Conservation (phyloP, 2,797 vertebrate species). For the Schizothorax lantsangensis region DNA sequence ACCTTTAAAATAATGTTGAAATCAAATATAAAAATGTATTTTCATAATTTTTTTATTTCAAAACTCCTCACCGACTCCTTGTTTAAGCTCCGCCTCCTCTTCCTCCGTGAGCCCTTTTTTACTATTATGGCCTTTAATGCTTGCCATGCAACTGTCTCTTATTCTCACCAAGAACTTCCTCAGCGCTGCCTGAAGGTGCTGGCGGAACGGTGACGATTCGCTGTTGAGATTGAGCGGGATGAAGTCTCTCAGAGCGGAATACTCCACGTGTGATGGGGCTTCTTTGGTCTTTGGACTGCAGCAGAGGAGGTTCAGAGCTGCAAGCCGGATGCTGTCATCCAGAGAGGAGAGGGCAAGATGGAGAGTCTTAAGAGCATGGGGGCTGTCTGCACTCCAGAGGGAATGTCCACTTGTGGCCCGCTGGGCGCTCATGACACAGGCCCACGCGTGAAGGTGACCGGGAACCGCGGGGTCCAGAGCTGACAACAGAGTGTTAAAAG, state of each 20-base stretch:
- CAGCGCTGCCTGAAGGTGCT: constrained; percentile 84
- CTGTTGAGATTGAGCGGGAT: constrained; percentile 87
- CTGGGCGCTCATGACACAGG: constrained; percentile 79
- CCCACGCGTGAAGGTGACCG: constrained; percentile 83
- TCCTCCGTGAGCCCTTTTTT: constrained; percentile 52
- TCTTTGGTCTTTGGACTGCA: constrained; percentile 83
- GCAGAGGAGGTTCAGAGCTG: constrained; percentile 82
- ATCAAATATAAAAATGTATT: neutral
- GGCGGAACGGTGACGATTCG: constrained; percentile 87
- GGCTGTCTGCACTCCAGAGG: constrained; percentile 67
- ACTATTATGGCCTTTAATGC: constrained; percentile 70
- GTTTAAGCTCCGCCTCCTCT: constrained; percentile 61
- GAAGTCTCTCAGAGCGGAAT: constrained; percentile 77
- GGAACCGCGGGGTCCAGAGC: constrained; percentile 65
- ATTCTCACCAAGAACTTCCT: constrained; percentile 83
- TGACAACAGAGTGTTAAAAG: constrained; percentile 71
- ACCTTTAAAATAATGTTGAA: neutral
- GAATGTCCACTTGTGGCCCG: constrained; percentile 68
- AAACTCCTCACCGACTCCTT: constrained; percentile 81
- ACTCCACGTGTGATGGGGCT: constrained; percentile 72
- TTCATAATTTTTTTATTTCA: neutral
- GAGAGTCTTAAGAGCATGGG: constrained; percentile 70
- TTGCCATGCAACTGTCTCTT: constrained; percentile 84
- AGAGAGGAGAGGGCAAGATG: constrained; percentile 75
- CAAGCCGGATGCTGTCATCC: constrained; percentile 84